Evolutionary conservation across 2,113 vertebrate genomes (phyloP).

Genomic region (Seriola aureovittata): DNA sequence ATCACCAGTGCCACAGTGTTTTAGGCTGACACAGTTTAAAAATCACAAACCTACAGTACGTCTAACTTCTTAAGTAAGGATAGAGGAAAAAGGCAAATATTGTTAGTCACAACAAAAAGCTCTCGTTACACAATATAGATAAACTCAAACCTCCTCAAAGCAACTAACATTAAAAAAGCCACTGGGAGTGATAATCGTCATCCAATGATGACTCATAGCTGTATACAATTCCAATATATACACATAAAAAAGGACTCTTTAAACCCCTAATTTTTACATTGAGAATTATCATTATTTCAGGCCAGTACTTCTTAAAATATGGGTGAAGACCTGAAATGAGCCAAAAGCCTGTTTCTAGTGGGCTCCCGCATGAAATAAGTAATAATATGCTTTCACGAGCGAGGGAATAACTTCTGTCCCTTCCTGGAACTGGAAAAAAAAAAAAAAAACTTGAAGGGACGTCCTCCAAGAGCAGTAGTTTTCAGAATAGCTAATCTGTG

Average conservation of each 20-base stretch:
- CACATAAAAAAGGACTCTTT: slow-evolving; percentile 17
- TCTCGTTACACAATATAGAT: background rate
- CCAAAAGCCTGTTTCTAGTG: slow-evolving; percentile 60
- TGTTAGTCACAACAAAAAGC: background rate
- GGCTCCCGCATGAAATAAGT: slow-evolving; percentile 66
- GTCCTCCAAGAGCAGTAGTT: slow-evolving; percentile 61
- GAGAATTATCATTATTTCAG: slow-evolving; percentile 46
- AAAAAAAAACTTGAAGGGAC: slow-evolving; percentile 37
- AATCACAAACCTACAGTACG: background rate
- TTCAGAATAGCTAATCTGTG: slow-evolving; percentile 72
- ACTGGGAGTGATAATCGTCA: background rate
- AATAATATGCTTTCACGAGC: slow-evolving; percentile 64
- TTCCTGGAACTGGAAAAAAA: slow-evolving; percentile 57
- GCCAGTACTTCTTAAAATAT: slow-evolving; percentile 50
- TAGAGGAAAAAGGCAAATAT: background rate
- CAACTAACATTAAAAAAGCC: background rate
- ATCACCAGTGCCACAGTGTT: background rate
- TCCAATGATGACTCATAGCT: slow-evolving; percentile 33
- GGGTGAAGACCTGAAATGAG: slow-evolving; percentile 44
- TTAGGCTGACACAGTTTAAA: background rate
- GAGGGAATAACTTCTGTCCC: slow-evolving; percentile 54
- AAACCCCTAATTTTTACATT: slow-evolving; percentile 44
- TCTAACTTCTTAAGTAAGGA: background rate
- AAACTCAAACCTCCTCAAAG: background rate
- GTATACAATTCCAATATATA: slow-evolving; percentile 6